Evolutionary conservation across 2,797 vertebrate genomes (phyloP).

Genomic region (Antennarius maculatus): DNA sequence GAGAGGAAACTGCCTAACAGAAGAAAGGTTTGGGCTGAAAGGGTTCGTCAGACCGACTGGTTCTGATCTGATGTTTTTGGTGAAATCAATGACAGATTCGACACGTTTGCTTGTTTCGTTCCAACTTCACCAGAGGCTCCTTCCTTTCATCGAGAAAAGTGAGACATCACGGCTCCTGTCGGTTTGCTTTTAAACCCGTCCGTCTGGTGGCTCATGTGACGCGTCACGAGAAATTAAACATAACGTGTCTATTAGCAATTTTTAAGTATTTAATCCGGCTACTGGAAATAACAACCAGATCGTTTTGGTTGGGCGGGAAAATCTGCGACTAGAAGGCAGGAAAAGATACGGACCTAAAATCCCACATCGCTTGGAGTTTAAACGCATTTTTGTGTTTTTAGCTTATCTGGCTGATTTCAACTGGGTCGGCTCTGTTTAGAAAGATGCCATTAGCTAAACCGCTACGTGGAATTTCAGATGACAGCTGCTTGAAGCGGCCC

Average conservation of each 20-base stretch:
- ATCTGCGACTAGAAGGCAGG: too few relatives aligned
- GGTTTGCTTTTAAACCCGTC: conserved; percentile 40
- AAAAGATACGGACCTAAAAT: too few relatives aligned
- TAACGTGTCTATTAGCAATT: not conserved
- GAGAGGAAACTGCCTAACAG: conserved; percentile 42
- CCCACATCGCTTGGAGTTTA: too few relatives aligned
- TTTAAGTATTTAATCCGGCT: too few relatives aligned
- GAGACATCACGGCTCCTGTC: conserved; percentile 36
- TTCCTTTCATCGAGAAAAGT: conserved; percentile 13
- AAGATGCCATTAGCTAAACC: too few relatives aligned
- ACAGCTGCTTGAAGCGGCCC: too few relatives aligned
- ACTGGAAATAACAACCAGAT: too few relatives aligned
- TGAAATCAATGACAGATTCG: conserved; percentile 54
- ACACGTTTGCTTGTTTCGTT: conserved; percentile 59
- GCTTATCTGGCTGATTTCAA: too few relatives aligned
- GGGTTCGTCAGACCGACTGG: conserved; percentile 35
- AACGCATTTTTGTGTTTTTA: too few relatives aligned
- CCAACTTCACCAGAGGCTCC: conserved; percentile 48
- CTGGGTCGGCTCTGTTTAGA: too few relatives aligned
- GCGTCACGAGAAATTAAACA: conserved; percentile 13
- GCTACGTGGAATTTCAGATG: too few relatives aligned
- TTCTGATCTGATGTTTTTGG: conserved; percentile 38
- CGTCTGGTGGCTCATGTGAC: conserved; percentile 39
- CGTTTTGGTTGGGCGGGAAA: too few relatives aligned
- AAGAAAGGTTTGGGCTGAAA: conserved; percentile 45